Base-by-base conservation (phyloP, 2,888 invertebrate species). In the Dendrolimus pini region DNA sequence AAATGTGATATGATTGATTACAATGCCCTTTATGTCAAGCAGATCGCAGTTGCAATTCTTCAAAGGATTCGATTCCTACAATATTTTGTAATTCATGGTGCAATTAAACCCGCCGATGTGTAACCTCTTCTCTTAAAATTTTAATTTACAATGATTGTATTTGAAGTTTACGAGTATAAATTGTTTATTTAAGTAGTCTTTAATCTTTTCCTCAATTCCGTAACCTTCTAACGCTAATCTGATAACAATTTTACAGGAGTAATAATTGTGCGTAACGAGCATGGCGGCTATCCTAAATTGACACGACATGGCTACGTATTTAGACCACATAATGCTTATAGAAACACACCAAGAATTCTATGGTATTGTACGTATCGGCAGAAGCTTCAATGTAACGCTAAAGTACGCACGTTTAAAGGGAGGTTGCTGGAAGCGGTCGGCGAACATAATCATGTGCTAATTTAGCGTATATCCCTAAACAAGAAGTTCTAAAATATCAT, bases 301-400 rank as follows among this genome's bases (percentile, higher is more conserved):
- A 67, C 78, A 60, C 61, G 81, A 63, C 69, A 83, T 62, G 88
- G 88, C 56, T 89, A 87, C 68, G 70, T 73, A 63, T 90, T 80
- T 64, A 78, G 89, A 10, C 86, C 89, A 2, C 89, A 90, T 71
- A 90, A 90, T 66, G 88, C 85, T 52, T 89, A 90, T 62, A 77
- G 89, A 57, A 87, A 88, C 59, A 82, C 83, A 65, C 82, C 84
- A 1, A 83, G 78, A 63, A 75, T 88, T 52, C 66, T 90, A 55
- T 90, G 89, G 89, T 89, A 90, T 66, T 90, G 90, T 61, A 79
- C 82, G 2, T 76, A 77, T n/a, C 73, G 89, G 54, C 77, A 71
- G 61, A 82, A 76, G 67, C 82, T 73, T 68, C 77, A 81, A 56
- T 90, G 90, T 64, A 66, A 67, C 13, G 89, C 89, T 1, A 83